Evolutionary conservation across 1,140 invertebrate species (phyloP).

Genomic region (Manduca sexta): DNA sequence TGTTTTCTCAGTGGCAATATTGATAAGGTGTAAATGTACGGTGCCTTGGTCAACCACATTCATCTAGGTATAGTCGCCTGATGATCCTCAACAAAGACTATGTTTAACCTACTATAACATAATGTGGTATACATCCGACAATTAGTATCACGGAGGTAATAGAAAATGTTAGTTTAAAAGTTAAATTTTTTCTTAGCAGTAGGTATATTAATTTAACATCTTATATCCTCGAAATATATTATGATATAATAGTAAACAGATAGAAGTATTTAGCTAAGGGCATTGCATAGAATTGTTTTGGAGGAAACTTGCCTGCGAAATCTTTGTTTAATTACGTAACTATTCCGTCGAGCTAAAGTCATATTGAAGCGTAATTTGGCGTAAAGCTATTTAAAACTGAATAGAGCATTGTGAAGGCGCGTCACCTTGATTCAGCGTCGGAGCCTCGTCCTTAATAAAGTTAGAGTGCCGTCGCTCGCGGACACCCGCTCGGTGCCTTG

Average conservation of each 20-base stretch:
- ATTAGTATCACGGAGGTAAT: too few species aligned
- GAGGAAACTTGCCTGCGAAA: slow-evolving; percentile 42
- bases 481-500: slow-evolving; percentile 25
- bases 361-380: slow-evolving; percentile 71
- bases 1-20: too few species aligned
- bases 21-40: too few species aligned
- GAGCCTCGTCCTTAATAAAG: slow-evolving; percentile 62
- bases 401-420: slow-evolving; percentile 67
- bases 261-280: not conserved
- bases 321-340: slow-evolving; percentile 69
- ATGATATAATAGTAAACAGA: not conserved
- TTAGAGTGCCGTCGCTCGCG: slow-evolving; percentile 52
- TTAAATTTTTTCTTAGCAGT: too few species aligned
- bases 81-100: too few species aligned
- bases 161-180: too few species aligned
- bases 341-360: slow-evolving; percentile 50
- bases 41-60: too few species aligned
- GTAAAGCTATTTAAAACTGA: slow-evolving; percentile 73
- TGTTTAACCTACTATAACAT: too few species aligned
- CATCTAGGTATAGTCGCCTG: too few species aligned
- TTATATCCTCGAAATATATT: too few species aligned
- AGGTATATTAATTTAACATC: too few species aligned
- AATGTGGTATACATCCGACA: too few species aligned
- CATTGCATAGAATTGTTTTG: slow-evolving; percentile 16
- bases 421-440: slow-evolving; percentile 64